Evolutionary conservation across 2,797 vertebrate genomes (phyloP).

Genomic region (Iguana delicatissima): DNA sequence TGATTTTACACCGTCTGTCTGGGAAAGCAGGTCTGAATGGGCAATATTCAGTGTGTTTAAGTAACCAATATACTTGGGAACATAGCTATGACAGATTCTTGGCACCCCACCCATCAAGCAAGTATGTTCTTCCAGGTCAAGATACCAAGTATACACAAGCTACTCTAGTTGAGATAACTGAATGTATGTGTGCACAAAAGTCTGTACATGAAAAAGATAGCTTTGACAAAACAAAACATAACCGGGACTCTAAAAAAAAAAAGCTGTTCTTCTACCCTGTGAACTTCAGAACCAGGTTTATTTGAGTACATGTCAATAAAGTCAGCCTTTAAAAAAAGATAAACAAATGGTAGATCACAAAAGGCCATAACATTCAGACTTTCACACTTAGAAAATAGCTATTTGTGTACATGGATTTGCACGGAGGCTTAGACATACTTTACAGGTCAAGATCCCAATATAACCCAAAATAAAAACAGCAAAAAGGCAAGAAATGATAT

Average conservation of each 20-base stretch:
- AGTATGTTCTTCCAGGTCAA: not conserved
- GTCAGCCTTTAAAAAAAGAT: conserved; percentile 49
- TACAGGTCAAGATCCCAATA: conserved; percentile 76
- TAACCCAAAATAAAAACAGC: conserved; percentile 76
- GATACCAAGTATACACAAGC: not conserved
- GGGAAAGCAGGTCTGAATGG: too few species aligned
- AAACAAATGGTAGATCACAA: conserved; percentile 78
- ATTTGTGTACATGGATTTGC: conserved; percentile 81
- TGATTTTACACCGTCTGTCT: too few species aligned
- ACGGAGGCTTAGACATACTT: conserved; percentile 80
- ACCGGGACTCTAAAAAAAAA: not conserved
- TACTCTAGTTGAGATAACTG: not conserved
- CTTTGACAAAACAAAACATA: not conserved
- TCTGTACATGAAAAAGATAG: not conserved
- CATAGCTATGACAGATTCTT: not conserved
- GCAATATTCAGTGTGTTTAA: not conserved
- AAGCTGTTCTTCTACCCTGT: not conserved
- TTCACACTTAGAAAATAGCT: conserved; percentile 81
- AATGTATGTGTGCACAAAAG: not conserved
- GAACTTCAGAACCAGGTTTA: conserved; percentile 76
- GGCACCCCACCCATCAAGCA: not conserved
- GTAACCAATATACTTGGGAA: not conserved
- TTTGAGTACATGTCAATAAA: conserved; percentile 75
- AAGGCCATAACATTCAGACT: conserved; percentile 80
- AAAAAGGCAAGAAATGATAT: conserved; percentile 71